Percentiles rank a stretch among this genome's conserved stretches.
These are phyloP conservation scores for Zaprionus ghesquierei DNA, from an alignment of 1,140 invertebrate genomes.

Conservation along the genomic window DNA sequence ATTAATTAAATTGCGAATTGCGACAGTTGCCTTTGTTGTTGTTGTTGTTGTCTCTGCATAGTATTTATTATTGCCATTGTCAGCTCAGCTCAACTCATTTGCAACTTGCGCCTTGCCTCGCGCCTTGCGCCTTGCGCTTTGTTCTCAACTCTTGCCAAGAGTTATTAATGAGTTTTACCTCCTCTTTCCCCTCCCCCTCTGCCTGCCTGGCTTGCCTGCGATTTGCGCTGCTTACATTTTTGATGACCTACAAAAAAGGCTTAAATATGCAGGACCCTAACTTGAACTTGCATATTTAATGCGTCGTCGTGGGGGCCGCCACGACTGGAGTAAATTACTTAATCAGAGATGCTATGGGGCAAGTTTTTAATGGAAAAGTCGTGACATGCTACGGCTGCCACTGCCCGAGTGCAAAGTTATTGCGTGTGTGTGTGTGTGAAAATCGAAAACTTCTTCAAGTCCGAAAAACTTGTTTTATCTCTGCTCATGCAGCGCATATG, in stretches of 20 bases:
- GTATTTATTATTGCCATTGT: slow-evolving; percentile 48
- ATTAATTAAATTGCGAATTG: slow-evolving; percentile 64
- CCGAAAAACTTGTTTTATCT: neutral
- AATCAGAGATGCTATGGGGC: slow-evolving; percentile 54
- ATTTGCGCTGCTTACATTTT: slow-evolving; percentile 52
- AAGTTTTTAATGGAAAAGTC: slow-evolving; percentile 43
- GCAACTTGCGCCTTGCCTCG: neutral
- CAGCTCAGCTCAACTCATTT: neutral
- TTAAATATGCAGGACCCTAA: slow-evolving; percentile 67
- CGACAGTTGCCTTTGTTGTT: slow-evolving; percentile 54
- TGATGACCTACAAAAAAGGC: slow-evolving; percentile 64
- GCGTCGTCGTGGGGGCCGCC: slow-evolving; percentile 33
- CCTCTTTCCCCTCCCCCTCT: neutral
- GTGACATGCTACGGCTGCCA: neutral
- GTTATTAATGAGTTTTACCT: slow-evolving; percentile 72
- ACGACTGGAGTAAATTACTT: slow-evolving; percentile 64
- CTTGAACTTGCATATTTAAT: slow-evolving; percentile 74
- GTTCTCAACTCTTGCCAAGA: slow-evolving; percentile 47
- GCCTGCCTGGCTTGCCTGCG: neutral
- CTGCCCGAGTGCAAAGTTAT: neutral
- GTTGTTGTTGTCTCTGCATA: slow-evolving; percentile 32
- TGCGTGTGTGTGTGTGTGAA: slow-evolving; percentile 4
- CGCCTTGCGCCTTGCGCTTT: slow-evolving; percentile 5
- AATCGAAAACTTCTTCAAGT: neutral
- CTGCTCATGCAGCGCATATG: neutral